phyloP scores from a whole-genome alignment of 2,888 invertebrate genomes.

The Tachina fera region DNA sequence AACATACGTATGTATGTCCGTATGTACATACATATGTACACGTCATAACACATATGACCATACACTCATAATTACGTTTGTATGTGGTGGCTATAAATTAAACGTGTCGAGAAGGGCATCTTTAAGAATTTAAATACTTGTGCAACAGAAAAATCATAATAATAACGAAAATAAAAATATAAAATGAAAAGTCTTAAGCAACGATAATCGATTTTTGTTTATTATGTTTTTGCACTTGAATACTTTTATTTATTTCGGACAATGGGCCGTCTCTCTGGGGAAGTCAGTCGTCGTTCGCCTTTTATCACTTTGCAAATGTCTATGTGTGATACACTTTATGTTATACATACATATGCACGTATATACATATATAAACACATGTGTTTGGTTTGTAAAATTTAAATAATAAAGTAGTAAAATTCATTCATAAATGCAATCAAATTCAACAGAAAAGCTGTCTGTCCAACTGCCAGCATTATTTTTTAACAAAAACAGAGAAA shows the following conservation, averaged over 20 bases:
- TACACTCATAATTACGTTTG: slow-evolving; percentile 47
- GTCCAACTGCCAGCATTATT: background rate
- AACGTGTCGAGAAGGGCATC: slow-evolving; percentile 76
- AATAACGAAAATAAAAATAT: slow-evolving; percentile 59
- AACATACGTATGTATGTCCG: background rate
- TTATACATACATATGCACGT: slow-evolving; percentile 22
- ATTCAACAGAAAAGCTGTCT: slow-evolving; percentile 20
- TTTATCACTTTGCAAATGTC: slow-evolving; percentile 40
- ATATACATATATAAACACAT: background rate
- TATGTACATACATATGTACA: no score
- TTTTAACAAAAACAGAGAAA: slow-evolving; percentile 2
- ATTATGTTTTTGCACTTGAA: slow-evolving; percentile 77
- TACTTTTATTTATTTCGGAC: slow-evolving; percentile 57
- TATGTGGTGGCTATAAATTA: slow-evolving; percentile 78
- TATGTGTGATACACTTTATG: background rate
- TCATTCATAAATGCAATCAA: slow-evolving; percentile 82
- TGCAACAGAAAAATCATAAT: slow-evolving; percentile 75
- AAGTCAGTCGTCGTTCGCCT: slow-evolving; percentile 32
- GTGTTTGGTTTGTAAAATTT: slow-evolving; percentile 74
- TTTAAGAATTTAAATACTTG: slow-evolving; percentile 75
- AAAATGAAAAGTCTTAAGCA: slow-evolving; percentile 73
- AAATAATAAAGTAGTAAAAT: slow-evolving; percentile 83
- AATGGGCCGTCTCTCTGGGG: slow-evolving; percentile 23
- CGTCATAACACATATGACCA: background rate
- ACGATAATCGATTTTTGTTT: slow-evolving; percentile 83